Conservation (phyloP, 2,113 vertebrate species). For the Lepisosteus osseus region DNA sequence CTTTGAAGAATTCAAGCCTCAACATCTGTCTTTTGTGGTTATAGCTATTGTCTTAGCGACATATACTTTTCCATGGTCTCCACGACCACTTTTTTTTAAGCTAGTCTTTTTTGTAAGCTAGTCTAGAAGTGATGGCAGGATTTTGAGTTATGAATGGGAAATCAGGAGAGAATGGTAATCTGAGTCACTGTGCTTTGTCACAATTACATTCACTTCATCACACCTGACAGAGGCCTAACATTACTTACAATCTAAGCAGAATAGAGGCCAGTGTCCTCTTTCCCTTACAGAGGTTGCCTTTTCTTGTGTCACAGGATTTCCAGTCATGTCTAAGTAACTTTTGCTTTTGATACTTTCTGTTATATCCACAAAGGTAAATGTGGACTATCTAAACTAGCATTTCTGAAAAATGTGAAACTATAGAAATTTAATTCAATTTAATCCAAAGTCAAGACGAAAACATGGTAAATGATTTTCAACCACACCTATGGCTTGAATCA, state of each 20-base stretch:
- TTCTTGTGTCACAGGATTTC: neutral
- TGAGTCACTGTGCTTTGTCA: conserved; percentile 50
- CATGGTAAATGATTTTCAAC: too few species aligned
- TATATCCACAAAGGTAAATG: too few species aligned
- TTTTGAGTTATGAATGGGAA: conserved; percentile 49
- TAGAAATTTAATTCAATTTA: too few species aligned
- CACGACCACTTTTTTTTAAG: conserved; percentile 39
- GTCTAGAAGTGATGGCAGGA: conserved; percentile 39
- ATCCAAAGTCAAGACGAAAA: too few species aligned
- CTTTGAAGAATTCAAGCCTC: conserved; percentile 55
- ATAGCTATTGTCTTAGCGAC: conserved; percentile 51
- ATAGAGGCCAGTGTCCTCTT: conserved; percentile 20
- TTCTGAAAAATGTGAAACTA: too few species aligned
- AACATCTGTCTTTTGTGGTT: conserved; percentile 58
- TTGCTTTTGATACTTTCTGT: too few species aligned
- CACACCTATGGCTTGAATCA: neutral
- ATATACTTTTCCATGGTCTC: conserved; percentile 38
- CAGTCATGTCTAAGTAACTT: too few species aligned
- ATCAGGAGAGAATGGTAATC: conserved; percentile 31
- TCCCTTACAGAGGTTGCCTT: conserved; percentile 24
- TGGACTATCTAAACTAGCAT: too few species aligned
- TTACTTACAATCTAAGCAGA: conserved; percentile 33
- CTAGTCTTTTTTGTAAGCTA: conserved; percentile 34
- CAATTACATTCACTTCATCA: conserved; percentile 38
- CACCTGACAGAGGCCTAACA: conserved; percentile 28